Evolutionary conservation across 2,113 vertebrate species (phyloP), one percentile per base, ranked within the genome.

Genomic region (Diadophis punctatus): DNA sequence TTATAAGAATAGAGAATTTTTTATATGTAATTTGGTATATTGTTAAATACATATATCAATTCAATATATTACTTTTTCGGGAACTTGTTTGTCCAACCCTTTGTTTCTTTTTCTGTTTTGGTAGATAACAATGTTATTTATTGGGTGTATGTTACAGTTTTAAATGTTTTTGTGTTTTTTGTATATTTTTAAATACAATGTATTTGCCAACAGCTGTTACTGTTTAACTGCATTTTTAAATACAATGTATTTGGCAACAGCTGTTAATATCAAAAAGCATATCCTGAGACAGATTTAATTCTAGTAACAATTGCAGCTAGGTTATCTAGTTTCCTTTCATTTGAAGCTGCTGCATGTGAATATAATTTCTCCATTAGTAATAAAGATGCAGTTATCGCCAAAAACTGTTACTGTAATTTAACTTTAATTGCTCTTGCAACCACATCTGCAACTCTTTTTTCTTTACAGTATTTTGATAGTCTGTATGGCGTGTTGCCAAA

Each of bases 381-480:
- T 91, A n/a, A 46, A 92, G 30, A 49, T 93, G 10, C 46, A 22
- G 18, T 39, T 93, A 53, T 43, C 89, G 20, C 60, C 85, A 80
- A 55, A 9, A 10, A 74, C 34, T 91, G 58, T 23, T 55, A 7
- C 1, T 74, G 10, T 3, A 88, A 46, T 55, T 0, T 22, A 25
- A 27, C 91, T 1, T 93, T 80, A 0, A 46, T 90, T 91, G 10
- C 84, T n/a, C 94, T 80, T 80, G 46, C 68, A 46, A 63, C 22
- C 55, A 23, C 8, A 91, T 93, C 58, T 91, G 4, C 63, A 74
- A 95, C 90, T 85, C 63, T n/a, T 46, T 18, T 93, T 95, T 91
- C 25, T 12, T 74, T 89, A 0, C 96, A 99, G 99, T 99, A 99
- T 93, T 99, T 99, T 94, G 99, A 99, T 93, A 94, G 94, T 94